These are phyloP conservation scores for Pomacea canaliculata DNA, from an alignment of 2,888 invertebrate species.

Conservation along the genomic window DNA sequence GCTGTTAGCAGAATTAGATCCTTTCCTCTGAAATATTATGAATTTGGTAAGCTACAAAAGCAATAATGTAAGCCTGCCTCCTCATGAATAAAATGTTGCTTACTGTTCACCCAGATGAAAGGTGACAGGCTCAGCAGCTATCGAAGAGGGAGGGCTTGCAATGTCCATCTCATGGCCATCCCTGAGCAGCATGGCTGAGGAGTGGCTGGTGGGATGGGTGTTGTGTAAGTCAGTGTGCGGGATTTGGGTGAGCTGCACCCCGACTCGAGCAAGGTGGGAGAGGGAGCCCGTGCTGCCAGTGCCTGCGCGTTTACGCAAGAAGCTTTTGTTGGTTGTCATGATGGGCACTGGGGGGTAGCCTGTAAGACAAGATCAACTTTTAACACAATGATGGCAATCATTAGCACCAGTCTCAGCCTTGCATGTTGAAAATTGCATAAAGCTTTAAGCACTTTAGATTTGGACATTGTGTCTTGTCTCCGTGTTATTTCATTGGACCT, in stretches of 20 bases:
- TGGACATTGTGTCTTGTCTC: too few species aligned
- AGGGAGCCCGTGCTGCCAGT: slow-evolving; percentile 36
- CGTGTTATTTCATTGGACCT: too few species aligned
- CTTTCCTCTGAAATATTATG: too few species aligned
- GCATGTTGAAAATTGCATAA: too few species aligned
- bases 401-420: not conserved
- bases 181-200: not conserved
- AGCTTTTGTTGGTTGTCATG: slow-evolving; percentile 17
- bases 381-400: not conserved
- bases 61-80: too few species aligned
- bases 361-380: slow-evolving; percentile 6
- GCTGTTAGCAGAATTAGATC: too few species aligned
- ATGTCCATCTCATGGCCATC: slow-evolving; percentile 25
- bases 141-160: slow-evolving; percentile 9
- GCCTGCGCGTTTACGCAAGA: slow-evolving; percentile 28
- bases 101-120: slow-evolving; percentile 36
- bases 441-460: too few species aligned
- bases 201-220: not conserved
- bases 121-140: slow-evolving; percentile 16
- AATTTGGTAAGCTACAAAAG: too few species aligned
- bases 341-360: slow-evolving; percentile 19
- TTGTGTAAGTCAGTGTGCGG: not conserved
- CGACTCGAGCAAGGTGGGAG: slow-evolving; percentile 24
- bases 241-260: slow-evolving; percentile 1
- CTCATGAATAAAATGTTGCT: not conserved